Conservation (phyloP, 2,888 invertebrate species). For the Myopa tessellatipennis region DNA sequence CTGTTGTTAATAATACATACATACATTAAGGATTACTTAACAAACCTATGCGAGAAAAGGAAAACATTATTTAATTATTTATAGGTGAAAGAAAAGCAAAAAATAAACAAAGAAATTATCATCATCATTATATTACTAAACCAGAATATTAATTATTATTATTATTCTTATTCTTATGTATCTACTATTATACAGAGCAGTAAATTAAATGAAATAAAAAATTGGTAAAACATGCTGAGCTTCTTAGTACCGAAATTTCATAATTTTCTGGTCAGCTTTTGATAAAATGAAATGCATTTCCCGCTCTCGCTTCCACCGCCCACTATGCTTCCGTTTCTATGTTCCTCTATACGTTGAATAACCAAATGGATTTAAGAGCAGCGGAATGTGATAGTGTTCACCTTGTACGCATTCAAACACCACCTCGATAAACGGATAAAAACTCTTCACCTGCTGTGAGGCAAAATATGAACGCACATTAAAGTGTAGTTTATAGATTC, state of each 20-base stretch:
- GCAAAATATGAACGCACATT: constrained; percentile 80
- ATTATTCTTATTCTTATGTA: constrained; percentile 11
- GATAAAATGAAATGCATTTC: too few species aligned
- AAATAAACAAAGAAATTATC: constrained; percentile 15
- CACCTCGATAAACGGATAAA: constrained; percentile 84
- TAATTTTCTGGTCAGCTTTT: not conserved
- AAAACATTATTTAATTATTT: constrained; percentile 29
- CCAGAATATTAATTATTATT: not conserved
- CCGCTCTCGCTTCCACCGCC: too few species aligned
- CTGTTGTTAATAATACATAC: too few species aligned
- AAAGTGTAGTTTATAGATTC: constrained; percentile 80
- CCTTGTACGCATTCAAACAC: constrained; percentile 76
- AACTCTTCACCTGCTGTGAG: constrained; percentile 71
- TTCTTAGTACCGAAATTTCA: not conserved
- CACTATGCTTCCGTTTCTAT: constrained; percentile 26
- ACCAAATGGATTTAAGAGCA: constrained; percentile 80
- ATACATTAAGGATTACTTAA: not conserved
- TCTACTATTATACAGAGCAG: constrained; percentile 15
- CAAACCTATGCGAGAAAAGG: constrained; percentile 7
- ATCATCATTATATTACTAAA: constrained; percentile 18
- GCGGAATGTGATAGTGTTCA: constrained; percentile 80
- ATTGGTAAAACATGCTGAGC: not conserved
- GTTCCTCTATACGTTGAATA: constrained; percentile 81
- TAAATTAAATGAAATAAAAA: constrained; percentile 27
- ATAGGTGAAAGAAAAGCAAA: not conserved